Conservation (phyloP, 92 coral and sea anemone species). For the Ricordea florida region DNA sequence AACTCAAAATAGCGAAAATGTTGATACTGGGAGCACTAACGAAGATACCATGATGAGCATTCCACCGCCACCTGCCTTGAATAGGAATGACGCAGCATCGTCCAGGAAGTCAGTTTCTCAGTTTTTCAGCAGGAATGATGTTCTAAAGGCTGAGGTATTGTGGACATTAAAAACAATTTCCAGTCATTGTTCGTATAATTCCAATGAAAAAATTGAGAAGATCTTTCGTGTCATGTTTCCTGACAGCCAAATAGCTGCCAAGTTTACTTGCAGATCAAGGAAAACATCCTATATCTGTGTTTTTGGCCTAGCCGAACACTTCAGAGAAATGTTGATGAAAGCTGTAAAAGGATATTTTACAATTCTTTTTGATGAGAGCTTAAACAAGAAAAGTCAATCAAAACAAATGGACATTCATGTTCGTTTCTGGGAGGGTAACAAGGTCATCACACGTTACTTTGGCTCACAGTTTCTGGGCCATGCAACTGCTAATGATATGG, state of each 20-base stretch:
- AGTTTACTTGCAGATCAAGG: slow-evolving; percentile 14
- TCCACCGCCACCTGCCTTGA: too few relatives aligned
- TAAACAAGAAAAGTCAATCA: slow-evolving; percentile 19
- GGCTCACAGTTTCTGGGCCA: slow-evolving; percentile 50
- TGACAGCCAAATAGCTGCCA: slow-evolving; percentile 29
- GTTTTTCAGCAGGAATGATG: too few relatives aligned
- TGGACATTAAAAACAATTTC: slow-evolving; percentile 46
- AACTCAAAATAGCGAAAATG: too few relatives aligned
- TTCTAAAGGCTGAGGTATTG: slow-evolving; percentile 54
- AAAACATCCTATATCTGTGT: slow-evolving; percentile 40
- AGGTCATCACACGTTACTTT: slow-evolving; percentile 21
- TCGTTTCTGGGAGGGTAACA: slow-evolving; percentile 32
- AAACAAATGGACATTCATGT: slow-evolving; percentile 42
- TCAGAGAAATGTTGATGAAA: slow-evolving; percentile 17
- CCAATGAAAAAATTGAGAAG: slow-evolving; percentile 38
- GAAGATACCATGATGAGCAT: too few relatives aligned
- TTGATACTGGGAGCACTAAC: too few relatives aligned
- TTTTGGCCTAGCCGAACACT: slow-evolving; percentile 42
- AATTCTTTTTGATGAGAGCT: slow-evolving; percentile 28
- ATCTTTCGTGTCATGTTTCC: slow-evolving; percentile 38
- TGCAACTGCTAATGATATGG: slow-evolving; percentile 43
- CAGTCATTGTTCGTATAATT: slow-evolving; percentile 26
- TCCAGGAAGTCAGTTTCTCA: too few relatives aligned
- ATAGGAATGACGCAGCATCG: too few relatives aligned
- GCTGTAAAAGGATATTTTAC: slow-evolving; percentile 22